phyloP scores from a whole-genome alignment of 2,888 invertebrate species.

The Hypomecis punctinalis region DNA sequence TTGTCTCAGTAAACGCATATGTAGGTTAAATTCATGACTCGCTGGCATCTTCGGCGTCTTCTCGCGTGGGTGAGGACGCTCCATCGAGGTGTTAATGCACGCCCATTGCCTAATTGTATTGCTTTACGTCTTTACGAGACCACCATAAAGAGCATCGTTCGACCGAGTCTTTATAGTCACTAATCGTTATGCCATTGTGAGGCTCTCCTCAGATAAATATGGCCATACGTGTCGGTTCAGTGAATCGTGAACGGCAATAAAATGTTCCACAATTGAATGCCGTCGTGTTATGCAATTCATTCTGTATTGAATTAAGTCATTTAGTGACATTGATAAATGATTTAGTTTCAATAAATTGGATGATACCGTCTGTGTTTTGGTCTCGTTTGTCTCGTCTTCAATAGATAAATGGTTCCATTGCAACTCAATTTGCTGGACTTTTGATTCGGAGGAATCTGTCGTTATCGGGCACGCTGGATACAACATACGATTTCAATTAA shows the following conservation, averaged over 20 bases:
- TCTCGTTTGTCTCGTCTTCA: slow-evolving; percentile 9
- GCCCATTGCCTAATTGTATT: slow-evolving; percentile 82
- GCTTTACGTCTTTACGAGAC: slow-evolving; percentile 68
- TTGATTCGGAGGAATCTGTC: slow-evolving; percentile 60
- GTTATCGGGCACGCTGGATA: slow-evolving; percentile 76
- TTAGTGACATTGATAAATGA: slow-evolving; percentile 34
- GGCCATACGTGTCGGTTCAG: slow-evolving; percentile 53
- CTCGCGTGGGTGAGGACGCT: slow-evolving; percentile 73
- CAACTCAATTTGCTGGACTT: slow-evolving; percentile 60
- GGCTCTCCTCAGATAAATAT: slow-evolving; percentile 55
- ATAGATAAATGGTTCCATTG: slow-evolving; percentile 43
- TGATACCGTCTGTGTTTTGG: slow-evolving; percentile 18
- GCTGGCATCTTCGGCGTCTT: slow-evolving; percentile 56
- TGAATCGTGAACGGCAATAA: slow-evolving; percentile 54
- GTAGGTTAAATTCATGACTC: slow-evolving; percentile 70
- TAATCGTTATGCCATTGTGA: slow-evolving; percentile 73
- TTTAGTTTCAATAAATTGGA: slow-evolving; percentile 25
- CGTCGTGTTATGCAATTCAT: slow-evolving; percentile 47
- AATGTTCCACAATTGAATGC: slow-evolving; percentile 53
- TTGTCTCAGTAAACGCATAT: slow-evolving; percentile 53
- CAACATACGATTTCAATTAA: slow-evolving; percentile 84
- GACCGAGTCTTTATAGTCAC: slow-evolving; percentile 69
- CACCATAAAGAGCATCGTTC: slow-evolving; percentile 71
- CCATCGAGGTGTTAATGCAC: slow-evolving; percentile 80
- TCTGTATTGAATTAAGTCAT: slow-evolving; percentile 47